Evolutionary conservation across 2,888 invertebrate genomes (phyloP), one percentile per base, ranked within the genome.

Genomic region (Parelbella ahira): DNA sequence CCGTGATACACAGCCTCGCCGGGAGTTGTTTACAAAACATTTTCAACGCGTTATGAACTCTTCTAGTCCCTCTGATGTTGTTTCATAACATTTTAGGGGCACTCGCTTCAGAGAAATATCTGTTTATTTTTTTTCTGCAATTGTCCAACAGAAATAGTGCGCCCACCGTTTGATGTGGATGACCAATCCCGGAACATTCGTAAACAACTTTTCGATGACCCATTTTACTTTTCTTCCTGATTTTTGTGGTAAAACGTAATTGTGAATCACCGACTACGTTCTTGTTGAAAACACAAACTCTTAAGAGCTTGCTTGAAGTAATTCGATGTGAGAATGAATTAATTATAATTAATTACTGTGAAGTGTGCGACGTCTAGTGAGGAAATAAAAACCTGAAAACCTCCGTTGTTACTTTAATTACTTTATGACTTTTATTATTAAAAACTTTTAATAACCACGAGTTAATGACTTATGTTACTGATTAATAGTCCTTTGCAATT

Each of bases 1-100:
- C 43, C 23, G 43, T 27, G 20, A 34, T 34, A 34, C 15, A 11
- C 21, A 11, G 29, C 27, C 44, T 20, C 37, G 36, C 45, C 43
- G 46, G 10, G 46, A 47, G 41, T 27, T 72, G 66, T 74, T 72
- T 70, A 64, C 54, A 51, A 64, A 64, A 61, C 66, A 68, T 51
- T 54, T 51, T 39, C 42, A 41, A 44, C 30, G 45, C 51, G 58
- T 63, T 71, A 73, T 74, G 71, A 68, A 70, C 72, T 73, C 69
- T 65, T 71, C 58, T 49, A 43, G 43, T 37, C 43, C 45, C 50
- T 57, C 50, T 58, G 41, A 41, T 33, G 59, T 58, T 64, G 60
- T 67, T 68, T 69, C 67, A 72, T 65, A 76, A 74, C 75, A 75
- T 65, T 69, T 61, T 58, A 63, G 53, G 50, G 42, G 33, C 70